Base-by-base conservation (phyloP, 2,797 vertebrate genomes). In the Leptatherina wallacei region DNA sequence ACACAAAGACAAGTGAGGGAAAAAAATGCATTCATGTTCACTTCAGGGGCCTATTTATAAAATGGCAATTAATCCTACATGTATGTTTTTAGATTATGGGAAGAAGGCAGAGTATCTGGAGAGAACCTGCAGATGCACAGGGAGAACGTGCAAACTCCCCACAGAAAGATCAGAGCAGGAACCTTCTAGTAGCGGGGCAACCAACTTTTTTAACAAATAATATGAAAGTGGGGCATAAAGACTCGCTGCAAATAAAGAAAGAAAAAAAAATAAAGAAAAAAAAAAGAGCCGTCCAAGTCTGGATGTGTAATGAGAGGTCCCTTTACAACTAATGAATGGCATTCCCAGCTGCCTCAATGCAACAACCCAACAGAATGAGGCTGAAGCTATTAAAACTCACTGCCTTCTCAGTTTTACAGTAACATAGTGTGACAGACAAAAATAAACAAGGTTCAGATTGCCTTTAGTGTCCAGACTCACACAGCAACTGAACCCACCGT, bases 341-440 rank as follows among this genome's bases (percentile, higher is more conserved):
- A 82, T 79, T 77, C 76, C 70, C 72, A 85, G 55, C 68, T 49
- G 61, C 76, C 18, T 76, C 42, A 61, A 74, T 72, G 65, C 44
- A 84, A 74, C 70, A 65, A 81, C 73, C 44, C 79, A 84, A 88
- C 80, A 75, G 75, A 87, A 85, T 78, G 77, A 83, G 69, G 80
- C 68, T 85, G 68, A 61, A 62, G 74, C 74, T 64, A 67, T 49
- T 83, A 89, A 87, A 85, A 82, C 59, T 56, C 38, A 44, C n/a
- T 24, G 57, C 80, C 47, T 56, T 47, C 61, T 49, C 35, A 12
- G 71, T 79, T 91, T 90, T 85, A 83, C 71, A 66, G 18, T 61
- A 63, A 85, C 62, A 42, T 33, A 56, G 55, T 49, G 65, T 69
- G 80, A 72, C 56, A 42, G 75, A 74, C 42, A 16, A 78, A 79